Evolutionary conservation across 1,140 invertebrate species (phyloP).

Genomic region (Telenomus remus): DNA sequence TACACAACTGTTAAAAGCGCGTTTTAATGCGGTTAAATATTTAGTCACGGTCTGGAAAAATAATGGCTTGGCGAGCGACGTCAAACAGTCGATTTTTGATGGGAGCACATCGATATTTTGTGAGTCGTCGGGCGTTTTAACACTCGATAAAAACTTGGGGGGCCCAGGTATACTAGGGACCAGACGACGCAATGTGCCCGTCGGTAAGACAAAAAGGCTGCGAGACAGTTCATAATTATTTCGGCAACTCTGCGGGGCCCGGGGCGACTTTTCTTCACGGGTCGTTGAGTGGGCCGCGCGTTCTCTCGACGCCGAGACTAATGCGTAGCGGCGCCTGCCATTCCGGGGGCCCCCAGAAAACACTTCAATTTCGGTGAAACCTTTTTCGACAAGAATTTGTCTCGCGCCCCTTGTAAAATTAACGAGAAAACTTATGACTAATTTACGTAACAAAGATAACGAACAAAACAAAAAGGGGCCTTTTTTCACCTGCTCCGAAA

Average conservation of each 20-base stretch:
- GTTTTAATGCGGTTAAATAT: constrained; percentile 13
- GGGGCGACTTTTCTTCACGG: constrained; percentile 8
- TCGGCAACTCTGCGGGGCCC: background rate
- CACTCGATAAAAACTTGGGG: background rate
- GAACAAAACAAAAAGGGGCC: background rate
- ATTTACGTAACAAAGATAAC: constrained; percentile 9
- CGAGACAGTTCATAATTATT: constrained; percentile 9
- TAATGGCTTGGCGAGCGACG: constrained; percentile 5
- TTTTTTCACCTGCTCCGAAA: background rate
- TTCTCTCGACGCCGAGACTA: constrained; percentile 14
- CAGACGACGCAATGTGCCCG: background rate
- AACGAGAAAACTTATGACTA: background rate
- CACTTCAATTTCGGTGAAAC: constrained; percentile 14
- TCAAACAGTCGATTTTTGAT: constrained; percentile 13
- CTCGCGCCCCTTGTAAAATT: constrained; percentile 4
- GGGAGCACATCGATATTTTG: constrained; percentile 11
- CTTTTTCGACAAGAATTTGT: background rate
- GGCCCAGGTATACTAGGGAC: constrained; percentile 7
- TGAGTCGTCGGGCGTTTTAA: background rate
- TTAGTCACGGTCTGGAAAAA: constrained; percentile 5
- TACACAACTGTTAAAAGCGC: background rate
- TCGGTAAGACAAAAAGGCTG: constrained; percentile 13
- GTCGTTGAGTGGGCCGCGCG: constrained; percentile 7
- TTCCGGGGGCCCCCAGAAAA: constrained; percentile 16
- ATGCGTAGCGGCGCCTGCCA: constrained; percentile 27